phyloP scores from a whole-genome alignment of 2,888 invertebrate genomes.

The Ennomos fuscantarius region DNA sequence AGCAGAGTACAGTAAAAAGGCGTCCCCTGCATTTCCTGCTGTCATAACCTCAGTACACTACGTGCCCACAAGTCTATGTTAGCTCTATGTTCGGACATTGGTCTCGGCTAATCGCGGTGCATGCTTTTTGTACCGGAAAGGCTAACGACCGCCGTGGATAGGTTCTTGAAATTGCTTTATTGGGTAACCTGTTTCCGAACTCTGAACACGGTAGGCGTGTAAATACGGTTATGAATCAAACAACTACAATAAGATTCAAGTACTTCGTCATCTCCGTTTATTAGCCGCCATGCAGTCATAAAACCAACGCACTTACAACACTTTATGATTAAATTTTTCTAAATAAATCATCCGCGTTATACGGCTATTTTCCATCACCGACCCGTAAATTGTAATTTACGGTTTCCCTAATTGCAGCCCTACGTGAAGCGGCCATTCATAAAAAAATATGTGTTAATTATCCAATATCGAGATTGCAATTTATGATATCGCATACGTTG shows the following conservation, averaged over 20 bases:
- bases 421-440: slow-evolving; percentile 15
- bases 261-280: slow-evolving; percentile 16
- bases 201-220: slow-evolving; percentile 68
- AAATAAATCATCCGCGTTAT: slow-evolving; percentile 32
- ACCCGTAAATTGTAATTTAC: slow-evolving; percentile 32
- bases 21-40: slow-evolving; percentile 24
- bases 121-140: slow-evolving; percentile 72
- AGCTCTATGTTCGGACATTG: slow-evolving; percentile 55
- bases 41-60: slow-evolving; percentile 28
- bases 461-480: slow-evolving; percentile 32
- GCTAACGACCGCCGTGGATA: slow-evolving; percentile 74
- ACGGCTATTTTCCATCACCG: slow-evolving; percentile 31
- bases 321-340: slow-evolving; percentile 26
- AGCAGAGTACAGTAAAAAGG: slow-evolving; percentile 31
- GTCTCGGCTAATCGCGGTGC: slow-evolving; percentile 62
- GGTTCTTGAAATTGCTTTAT: slow-evolving; percentile 79
- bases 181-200: slow-evolving; percentile 77
- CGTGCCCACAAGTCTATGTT: slow-evolving; percentile 34
- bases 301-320: slow-evolving; percentile 26
- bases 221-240: slow-evolving; percentile 47
- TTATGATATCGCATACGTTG: slow-evolving; percentile 34
- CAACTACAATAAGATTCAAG: slow-evolving; percentile 48
- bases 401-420: slow-evolving; percentile 35
- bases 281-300: slow-evolving; percentile 26
- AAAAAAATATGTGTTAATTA: slow-evolving; percentile 32